Conservation (phyloP, 2,797 vertebrate genomes). For the Danio tinwini region DNA sequence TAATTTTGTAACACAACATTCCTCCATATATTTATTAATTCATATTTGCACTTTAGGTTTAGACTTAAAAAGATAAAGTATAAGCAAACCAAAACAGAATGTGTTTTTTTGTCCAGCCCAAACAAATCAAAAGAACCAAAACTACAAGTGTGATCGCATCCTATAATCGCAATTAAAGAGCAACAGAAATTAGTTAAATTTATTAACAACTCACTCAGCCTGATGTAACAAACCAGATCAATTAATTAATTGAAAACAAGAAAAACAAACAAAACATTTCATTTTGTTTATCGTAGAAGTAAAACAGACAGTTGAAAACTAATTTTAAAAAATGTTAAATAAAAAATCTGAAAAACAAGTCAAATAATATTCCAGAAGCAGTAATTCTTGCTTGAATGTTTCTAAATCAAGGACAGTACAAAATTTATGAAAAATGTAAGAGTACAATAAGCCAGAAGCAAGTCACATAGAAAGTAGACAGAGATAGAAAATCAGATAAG, state of each 20-base stretch:
- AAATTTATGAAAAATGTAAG: conserved; percentile 8
- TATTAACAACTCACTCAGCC: not conserved
- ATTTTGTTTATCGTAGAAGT: not conserved
- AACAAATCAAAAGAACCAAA: too few species aligned
- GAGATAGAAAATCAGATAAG: conserved; percentile 24
- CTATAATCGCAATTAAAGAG: not conserved
- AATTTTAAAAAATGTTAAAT: not conserved
- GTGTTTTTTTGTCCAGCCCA: too few species aligned
- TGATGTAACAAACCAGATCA: not conserved
- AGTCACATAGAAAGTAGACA: too few species aligned
- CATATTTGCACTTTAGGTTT: too few species aligned
- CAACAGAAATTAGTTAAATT: not conserved
- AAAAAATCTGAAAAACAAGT: not conserved
- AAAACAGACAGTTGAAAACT: too few species aligned
- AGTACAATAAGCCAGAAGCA: not conserved
- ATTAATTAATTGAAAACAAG: not conserved
- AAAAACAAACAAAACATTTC: not conserved
- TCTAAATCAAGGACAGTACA: conserved; percentile 7
- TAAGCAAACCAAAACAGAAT: too few species aligned
- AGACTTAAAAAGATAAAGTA: too few species aligned
- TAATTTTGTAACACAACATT: too few species aligned
- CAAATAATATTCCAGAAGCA: not conserved
- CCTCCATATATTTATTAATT: too few species aligned
- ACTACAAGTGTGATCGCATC: too few species aligned
- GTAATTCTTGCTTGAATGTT: not conserved